Evolutionary conservation across 2,113 vertebrate genomes (phyloP).

Genomic region (Platanista minor): DNA sequence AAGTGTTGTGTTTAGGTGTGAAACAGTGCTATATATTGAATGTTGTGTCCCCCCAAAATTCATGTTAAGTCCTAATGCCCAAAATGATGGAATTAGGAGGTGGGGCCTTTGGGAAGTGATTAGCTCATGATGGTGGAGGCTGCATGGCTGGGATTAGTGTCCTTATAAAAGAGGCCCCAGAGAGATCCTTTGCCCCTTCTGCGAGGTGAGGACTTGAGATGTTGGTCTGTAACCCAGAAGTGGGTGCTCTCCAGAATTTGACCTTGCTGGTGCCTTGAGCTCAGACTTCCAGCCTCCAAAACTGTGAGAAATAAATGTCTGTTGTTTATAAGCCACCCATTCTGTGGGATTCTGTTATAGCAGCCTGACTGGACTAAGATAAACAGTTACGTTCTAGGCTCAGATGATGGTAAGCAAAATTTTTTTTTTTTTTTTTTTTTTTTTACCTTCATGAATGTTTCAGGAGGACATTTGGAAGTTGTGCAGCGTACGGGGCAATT

Average conservation of each 20-base stretch:
- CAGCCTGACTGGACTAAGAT: too few species aligned
- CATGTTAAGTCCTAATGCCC: not conserved
- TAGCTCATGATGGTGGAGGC: not conserved
- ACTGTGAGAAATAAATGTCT: not conserved
- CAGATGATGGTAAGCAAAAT: not conserved
- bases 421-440: not conserved
- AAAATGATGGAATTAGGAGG: not conserved
- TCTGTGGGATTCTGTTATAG: not conserved
- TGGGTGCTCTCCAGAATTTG: not conserved
- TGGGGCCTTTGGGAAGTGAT: not conserved
- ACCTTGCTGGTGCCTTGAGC: not conserved
- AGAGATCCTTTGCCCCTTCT: not conserved
- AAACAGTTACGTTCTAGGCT: not conserved
- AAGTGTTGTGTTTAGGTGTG: not conserved
- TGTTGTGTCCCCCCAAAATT: not conserved
- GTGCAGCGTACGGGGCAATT: not conserved
- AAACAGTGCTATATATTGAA: not conserved
- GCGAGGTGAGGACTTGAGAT: not conserved
- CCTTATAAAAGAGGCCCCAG: not conserved
- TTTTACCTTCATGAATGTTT: not conserved
- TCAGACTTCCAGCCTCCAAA: not conserved
- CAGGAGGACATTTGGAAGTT: not conserved
- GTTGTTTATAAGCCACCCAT: not conserved
- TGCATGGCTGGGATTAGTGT: not conserved
- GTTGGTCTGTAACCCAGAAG: too few species aligned